Conservation (phyloP, 92 coral and sea anemone genomes). For the Porites evermanni region DNA sequence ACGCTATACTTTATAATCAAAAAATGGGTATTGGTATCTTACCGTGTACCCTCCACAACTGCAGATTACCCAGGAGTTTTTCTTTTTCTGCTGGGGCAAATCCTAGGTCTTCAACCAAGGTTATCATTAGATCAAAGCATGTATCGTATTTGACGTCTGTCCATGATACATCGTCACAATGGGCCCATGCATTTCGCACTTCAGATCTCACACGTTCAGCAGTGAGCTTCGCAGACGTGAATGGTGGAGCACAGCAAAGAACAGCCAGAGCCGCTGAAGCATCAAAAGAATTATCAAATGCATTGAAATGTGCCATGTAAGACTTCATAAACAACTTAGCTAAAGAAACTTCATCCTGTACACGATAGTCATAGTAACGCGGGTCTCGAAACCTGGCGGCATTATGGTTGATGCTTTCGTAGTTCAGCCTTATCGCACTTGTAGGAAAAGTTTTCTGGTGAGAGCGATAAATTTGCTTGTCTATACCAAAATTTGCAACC, state of each 20-base stretch:
- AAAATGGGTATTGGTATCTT: neutral
- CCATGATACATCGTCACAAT: conserved; percentile 60
- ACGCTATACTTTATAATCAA: no score
- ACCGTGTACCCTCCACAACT: conserved; percentile 39
- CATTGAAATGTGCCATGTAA: conserved; percentile 63
- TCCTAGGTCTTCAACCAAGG: neutral
- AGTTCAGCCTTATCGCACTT: conserved; percentile 26
- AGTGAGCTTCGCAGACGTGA: conserved; percentile 5
- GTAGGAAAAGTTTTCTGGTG: conserved; percentile 5
- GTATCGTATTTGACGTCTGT: conserved; percentile 18
- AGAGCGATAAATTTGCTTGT: conserved; percentile 28
- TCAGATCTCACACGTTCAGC: conserved; percentile 50
- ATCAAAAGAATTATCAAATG: conserved; percentile 61
- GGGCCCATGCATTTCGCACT: conserved; percentile 64
- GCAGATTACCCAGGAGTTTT: conserved; percentile 8
- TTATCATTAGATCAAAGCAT: neutral
- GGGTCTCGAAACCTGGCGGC: neutral
- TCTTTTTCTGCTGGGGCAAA: conserved; percentile 7
- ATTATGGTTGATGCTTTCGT: conserved; percentile 42
- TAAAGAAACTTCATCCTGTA: conserved; percentile 33
- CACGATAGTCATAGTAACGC: conserved; percentile 34
- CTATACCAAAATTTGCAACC: conserved; percentile 4
- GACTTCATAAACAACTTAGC: conserved; percentile 67
- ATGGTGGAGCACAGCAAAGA: conserved; percentile 48
- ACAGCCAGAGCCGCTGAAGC: conserved; percentile 55